These are phyloP conservation scores for Telmatherina bonti DNA, from an alignment of 2,797 vertebrate genomes.

Conservation along the genomic window DNA sequence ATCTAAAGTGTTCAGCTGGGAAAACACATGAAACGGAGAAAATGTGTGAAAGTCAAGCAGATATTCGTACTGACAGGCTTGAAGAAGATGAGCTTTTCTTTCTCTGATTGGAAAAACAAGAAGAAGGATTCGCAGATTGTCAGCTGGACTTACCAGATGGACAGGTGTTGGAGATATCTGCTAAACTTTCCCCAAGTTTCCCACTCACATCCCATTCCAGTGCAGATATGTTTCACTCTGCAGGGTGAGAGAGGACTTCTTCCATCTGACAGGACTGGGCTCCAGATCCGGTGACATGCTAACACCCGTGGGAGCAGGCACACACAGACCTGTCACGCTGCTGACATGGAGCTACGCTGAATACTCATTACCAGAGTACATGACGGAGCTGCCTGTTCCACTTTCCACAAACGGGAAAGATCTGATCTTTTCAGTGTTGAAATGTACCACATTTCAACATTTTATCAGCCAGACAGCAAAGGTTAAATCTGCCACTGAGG, in stretches of 20 bases:
- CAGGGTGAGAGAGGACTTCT: not conserved
- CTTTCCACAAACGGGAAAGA: slow-evolving; percentile 10
- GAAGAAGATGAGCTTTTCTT: slow-evolving; percentile 22
- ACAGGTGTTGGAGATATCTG: not conserved
- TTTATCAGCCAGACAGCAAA: slow-evolving; percentile 14
- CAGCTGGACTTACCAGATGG: slow-evolving; percentile 2
- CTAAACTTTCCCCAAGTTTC: not conserved
- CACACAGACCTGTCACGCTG: slow-evolving; percentile 19
- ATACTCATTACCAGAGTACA: slow-evolving; percentile 23
- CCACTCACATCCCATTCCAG: not conserved
- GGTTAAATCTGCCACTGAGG: slow-evolving; percentile 5
- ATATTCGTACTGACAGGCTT: slow-evolving; percentile 13
- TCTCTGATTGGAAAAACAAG: slow-evolving; percentile 19
- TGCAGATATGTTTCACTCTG: slow-evolving; percentile 9
- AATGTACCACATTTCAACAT: not conserved
- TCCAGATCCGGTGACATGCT: slow-evolving; percentile 34
- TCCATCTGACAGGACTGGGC: slow-evolving; percentile 24
- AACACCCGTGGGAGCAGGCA: slow-evolving; percentile 29
- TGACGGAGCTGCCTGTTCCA: slow-evolving; percentile 5
- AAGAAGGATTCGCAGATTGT: slow-evolving; percentile 18
- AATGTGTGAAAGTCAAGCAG: slow-evolving; percentile 8
- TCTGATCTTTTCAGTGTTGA: not conserved
- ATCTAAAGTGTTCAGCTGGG: slow-evolving; percentile 20
- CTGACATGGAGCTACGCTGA: slow-evolving; percentile 13
- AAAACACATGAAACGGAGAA: slow-evolving; percentile 15